phyloP scores from a whole-genome alignment of 2,888 invertebrate species.

The Dendrolimus houi region DNA sequence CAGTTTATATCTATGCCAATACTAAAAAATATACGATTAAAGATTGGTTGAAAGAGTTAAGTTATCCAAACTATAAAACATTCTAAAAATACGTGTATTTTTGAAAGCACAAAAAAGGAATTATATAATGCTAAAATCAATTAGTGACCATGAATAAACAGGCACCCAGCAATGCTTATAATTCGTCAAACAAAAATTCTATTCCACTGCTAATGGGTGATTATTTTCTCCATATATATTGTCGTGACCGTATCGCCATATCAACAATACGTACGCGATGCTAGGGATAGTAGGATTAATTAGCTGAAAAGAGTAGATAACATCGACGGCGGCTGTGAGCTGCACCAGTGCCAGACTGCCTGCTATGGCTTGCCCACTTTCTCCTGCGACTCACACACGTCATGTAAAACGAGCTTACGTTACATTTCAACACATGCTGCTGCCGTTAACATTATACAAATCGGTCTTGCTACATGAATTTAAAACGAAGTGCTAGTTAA shows the following conservation, averaged over 20 bases:
- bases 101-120: too few species aligned
- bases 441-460: conserved; percentile 39
- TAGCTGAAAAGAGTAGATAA: conserved; percentile 29
- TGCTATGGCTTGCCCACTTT: conserved; percentile 27
- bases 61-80: too few species aligned
- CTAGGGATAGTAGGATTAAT: conserved; percentile 31
- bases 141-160: conserved; percentile 5
- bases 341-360: conserved; percentile 14
- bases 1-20: too few species aligned
- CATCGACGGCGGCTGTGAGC: conserved; percentile 12
- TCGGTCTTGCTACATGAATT: conserved; percentile 24
- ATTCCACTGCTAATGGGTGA: conserved; percentile 51
- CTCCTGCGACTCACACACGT: conserved; percentile 18
- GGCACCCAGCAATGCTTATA: conserved; percentile 14
- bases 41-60: too few species aligned
- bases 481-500: conserved; percentile 29
- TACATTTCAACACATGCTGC: conserved; percentile 33
- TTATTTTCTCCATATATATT: conserved; percentile 34
- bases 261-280: conserved; percentile 34
- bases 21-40: too few species aligned
- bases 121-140: too few species aligned
- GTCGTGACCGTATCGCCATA: conserved; percentile 28
- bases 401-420: conserved; percentile 25
- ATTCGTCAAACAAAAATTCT: conserved; percentile 36
- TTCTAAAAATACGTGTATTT: too few species aligned